These are phyloP conservation scores for Chloroclystis v-ata DNA, from an alignment of 2,888 invertebrate genomes.

Conservation along the genomic window DNA sequence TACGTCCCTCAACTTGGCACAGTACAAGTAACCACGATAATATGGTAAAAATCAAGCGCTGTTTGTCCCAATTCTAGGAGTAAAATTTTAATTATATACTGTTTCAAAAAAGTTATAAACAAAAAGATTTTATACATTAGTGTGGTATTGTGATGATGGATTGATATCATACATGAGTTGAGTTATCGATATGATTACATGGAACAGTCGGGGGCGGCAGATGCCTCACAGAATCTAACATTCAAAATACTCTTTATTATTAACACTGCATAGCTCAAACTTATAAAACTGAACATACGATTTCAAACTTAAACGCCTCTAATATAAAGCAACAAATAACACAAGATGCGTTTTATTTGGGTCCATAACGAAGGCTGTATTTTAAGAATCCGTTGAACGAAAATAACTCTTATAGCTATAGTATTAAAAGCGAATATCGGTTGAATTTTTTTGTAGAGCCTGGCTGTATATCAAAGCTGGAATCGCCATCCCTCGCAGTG, in stretches of 20 bases:
- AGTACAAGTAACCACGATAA: no score
- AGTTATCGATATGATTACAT: slow-evolving; percentile 51
- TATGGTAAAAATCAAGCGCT: no score
- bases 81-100: no score
- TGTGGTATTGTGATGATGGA: slow-evolving; percentile 36
- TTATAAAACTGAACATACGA: slow-evolving; percentile 8
- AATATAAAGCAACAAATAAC: slow-evolving; percentile 2
- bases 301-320: slow-evolving; percentile 1
- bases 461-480: slow-evolving; percentile 45
- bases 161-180: slow-evolving; percentile 38
- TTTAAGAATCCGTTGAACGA: neutral
- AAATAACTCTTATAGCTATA: slow-evolving; percentile 10
- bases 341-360: neutral
- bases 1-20: no score
- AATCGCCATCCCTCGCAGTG: slow-evolving; percentile 58
- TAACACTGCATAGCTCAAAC: slow-evolving; percentile 34
- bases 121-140: neutral
- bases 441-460: slow-evolving; percentile 8
- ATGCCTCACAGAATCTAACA: slow-evolving; percentile 42
- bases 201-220: slow-evolving; percentile 59
- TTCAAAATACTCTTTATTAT: slow-evolving; percentile 42
- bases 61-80: no score
- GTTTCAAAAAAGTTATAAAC: neutral
- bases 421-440: slow-evolving; percentile 11
- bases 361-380: slow-evolving; percentile 9